A percentile compares a stretch with the other conserved stretches of the same genome.
Conservation (phyloP, 2,113 vertebrate genomes). For the Callopanchax toddi region DNA sequence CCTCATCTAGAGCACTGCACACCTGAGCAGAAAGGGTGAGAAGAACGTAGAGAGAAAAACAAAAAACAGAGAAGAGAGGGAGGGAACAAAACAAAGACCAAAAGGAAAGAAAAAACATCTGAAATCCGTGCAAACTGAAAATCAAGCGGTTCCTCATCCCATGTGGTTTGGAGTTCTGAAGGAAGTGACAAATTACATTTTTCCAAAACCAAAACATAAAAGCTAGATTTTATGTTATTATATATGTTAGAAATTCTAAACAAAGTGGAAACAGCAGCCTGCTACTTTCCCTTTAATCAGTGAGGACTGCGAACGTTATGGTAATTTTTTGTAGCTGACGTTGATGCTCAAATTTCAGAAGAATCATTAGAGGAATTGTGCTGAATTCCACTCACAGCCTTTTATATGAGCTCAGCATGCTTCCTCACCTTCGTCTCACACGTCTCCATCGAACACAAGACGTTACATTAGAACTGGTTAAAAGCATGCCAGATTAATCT, state of each 20-base stretch:
- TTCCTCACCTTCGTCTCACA: constrained; percentile 47
- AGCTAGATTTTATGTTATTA: constrained; percentile 36
- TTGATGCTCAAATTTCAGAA: constrained; percentile 36
- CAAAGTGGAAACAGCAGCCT: constrained; percentile 35
- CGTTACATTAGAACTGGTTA: constrained; percentile 59
- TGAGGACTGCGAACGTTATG: constrained; percentile 16
- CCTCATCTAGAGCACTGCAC: constrained; percentile 13
- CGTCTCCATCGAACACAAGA: constrained; percentile 43
- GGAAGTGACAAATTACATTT: constrained; percentile 50
- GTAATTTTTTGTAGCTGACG: constrained; percentile 19
- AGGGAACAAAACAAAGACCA: constrained; percentile 29
- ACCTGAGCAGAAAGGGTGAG: constrained; percentile 62
- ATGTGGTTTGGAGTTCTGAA: constrained; percentile 29
- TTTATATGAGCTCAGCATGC: too few species aligned
- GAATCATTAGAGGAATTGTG: constrained; percentile 50
- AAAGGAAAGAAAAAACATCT: constrained; percentile 3
- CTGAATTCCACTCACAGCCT: constrained; percentile 34
- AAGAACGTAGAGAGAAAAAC: constrained; percentile 43
- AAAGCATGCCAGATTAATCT: constrained; percentile 74
- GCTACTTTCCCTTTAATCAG: constrained; percentile 66
- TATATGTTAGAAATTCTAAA: constrained; percentile 39
- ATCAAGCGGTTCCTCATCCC: constrained; percentile 36
- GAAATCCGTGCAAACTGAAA: constrained; percentile 9
- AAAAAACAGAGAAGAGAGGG: constrained; percentile 6
- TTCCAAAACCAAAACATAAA: constrained; percentile 23